Conservation (phyloP, 2,888 invertebrate genomes). For the Pseudococcus viburni region DNA sequence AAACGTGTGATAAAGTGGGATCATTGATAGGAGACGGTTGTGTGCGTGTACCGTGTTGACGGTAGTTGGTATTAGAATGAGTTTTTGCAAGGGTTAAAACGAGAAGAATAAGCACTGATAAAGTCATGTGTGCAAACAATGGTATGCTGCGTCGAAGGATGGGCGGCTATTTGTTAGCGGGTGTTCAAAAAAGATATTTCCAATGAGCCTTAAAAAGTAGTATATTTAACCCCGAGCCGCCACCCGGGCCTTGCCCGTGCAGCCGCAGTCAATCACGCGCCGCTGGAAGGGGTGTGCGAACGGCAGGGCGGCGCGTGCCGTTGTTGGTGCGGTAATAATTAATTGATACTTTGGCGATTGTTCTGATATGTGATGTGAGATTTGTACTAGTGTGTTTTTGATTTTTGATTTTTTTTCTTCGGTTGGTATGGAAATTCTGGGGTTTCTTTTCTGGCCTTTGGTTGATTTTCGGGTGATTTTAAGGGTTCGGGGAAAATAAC, state of each 20-base stretch:
- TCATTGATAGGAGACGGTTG: conserved; percentile 65
- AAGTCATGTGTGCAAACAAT: conserved; percentile 67
- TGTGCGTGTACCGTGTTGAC: conserved; percentile 57
- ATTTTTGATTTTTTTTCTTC: too few relatives aligned
- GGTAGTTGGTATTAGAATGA: conserved; percentile 53
- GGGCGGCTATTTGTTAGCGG: conserved; percentile 60
- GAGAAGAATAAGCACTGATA: conserved; percentile 65
- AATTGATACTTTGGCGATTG: conserved; percentile 43
- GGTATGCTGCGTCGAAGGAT: conserved; percentile 59
- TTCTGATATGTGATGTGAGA: background rate
- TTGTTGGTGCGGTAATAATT: conserved; percentile 54
- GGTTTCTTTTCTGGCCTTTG: too few relatives aligned
- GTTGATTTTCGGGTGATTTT: too few relatives aligned
- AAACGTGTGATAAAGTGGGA: conserved; percentile 66
- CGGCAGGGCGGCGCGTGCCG: conserved; percentile 2
- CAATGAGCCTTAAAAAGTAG: conserved; percentile 40
- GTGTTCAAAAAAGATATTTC: conserved; percentile 57
- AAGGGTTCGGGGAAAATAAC: too few relatives aligned
- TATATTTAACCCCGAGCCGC: conserved; percentile 11
- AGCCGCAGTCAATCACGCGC: conserved; percentile 7
- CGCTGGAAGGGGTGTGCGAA: background rate
- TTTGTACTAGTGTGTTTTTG: too few relatives aligned
- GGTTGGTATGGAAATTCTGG: too few relatives aligned
- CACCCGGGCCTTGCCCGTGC: background rate
- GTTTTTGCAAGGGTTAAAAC: conserved; percentile 64